These are phyloP conservation scores for Sinocyclocheilus maitianheensis DNA, from an alignment of 2,113 vertebrate genomes.

Conservation along the genomic window DNA sequence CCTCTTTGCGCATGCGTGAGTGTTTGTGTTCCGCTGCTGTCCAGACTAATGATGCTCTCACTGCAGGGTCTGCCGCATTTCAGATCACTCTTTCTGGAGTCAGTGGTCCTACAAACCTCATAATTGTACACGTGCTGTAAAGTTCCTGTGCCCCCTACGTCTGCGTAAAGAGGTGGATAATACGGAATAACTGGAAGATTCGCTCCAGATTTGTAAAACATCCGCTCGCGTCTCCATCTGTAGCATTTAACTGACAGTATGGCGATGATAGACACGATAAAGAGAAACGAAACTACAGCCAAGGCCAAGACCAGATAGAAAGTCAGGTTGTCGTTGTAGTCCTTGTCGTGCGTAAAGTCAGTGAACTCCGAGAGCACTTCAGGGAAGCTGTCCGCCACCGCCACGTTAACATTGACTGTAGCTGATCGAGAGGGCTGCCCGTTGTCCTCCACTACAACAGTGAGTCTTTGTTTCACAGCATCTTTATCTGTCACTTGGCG, in stretches of 20 bases:
- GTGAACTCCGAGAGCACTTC: no score
- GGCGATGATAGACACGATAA: no score
- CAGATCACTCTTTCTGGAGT: conserved; percentile 19
- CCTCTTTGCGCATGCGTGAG: neutral
- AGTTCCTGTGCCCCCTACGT: conserved; percentile 65
- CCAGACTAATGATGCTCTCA: conserved; percentile 64
- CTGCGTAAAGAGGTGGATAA: conserved; percentile 76
- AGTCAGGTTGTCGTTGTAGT: no score
- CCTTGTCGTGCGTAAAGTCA: no score
- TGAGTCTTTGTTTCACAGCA: no score
- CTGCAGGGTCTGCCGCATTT: conserved; percentile 18
- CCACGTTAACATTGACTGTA: no score
- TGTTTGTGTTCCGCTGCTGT: conserved; percentile 62
- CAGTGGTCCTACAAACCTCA: conserved; percentile 18
- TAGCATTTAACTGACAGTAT: conserved; percentile 72
- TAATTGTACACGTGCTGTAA: conserved; percentile 22
- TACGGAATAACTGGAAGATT: conserved; percentile 79
- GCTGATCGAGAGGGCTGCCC: no score
- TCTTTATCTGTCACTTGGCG: no score
- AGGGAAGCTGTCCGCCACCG: no score
- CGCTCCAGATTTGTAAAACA: conserved; percentile 67
- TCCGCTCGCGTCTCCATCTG: conserved; percentile 70
- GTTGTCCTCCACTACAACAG: no score
- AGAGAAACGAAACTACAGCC: no score
- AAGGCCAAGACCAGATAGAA: no score